A percentile compares a stretch with the other conserved stretches of the same genome.
phyloP scores from a whole-genome alignment of 2,888 invertebrate genomes.

The Cantharis nigra region DNA sequence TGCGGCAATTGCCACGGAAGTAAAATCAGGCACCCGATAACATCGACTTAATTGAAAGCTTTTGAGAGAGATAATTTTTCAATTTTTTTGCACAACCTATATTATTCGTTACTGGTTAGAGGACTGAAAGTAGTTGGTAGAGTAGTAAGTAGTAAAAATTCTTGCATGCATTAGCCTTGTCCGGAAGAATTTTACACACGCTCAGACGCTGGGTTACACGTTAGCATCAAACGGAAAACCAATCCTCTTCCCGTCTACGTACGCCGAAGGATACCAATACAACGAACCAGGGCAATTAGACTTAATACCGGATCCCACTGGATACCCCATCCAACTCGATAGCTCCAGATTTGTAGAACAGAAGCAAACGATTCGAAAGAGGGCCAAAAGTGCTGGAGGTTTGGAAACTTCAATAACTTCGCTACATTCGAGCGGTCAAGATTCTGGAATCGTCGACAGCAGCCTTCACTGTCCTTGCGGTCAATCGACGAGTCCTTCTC shows the following conservation, averaged over 20 bases:
- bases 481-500: slow-evolving; percentile 68
- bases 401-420: slow-evolving; percentile 78
- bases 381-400: slow-evolving; percentile 51
- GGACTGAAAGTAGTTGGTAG: slow-evolving; percentile 11
- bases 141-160: slow-evolving; percentile 21
- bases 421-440: slow-evolving; percentile 81
- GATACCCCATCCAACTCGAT: slow-evolving; percentile 45
- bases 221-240: slow-evolving; percentile 51
- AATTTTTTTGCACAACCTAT: background rate
- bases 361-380: slow-evolving; percentile 40
- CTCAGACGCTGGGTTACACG: slow-evolving; percentile 48
- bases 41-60: background rate
- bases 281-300: slow-evolving; percentile 50
- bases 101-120: background rate
- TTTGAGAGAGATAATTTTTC: background rate
- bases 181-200: slow-evolving; percentile 45
- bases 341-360: slow-evolving; percentile 41
- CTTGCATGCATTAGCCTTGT: slow-evolving; percentile 41
- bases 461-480: slow-evolving; percentile 67
- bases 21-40: background rate
- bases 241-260: slow-evolving; percentile 54
- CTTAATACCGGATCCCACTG: slow-evolving; percentile 41
- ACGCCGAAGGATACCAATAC: slow-evolving; percentile 54
- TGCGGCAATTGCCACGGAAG: background rate
- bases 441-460: slow-evolving; percentile 72